A percentile compares a stretch with the other conserved stretches of the same genome.
These are phyloP conservation scores for Trachythela sp. DNA, from an alignment of 64 coral and sea anemone genomes.

Conservation along the genomic window DNA sequence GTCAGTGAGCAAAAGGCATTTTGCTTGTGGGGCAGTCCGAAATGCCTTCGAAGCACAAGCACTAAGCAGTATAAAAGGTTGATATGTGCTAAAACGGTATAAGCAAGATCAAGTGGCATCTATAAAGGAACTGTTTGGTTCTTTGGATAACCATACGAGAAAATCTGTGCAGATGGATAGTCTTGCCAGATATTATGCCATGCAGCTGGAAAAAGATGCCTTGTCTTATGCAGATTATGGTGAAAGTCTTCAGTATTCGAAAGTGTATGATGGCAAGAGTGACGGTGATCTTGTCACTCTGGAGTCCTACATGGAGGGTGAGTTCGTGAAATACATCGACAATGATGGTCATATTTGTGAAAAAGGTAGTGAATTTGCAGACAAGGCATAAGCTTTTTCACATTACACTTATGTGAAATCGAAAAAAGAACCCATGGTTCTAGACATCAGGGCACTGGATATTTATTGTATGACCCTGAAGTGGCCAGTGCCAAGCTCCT, in stretches of 20 bases:
- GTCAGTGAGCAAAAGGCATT: not conserved
- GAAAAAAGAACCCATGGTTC: not conserved
- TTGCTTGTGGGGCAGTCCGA: not conserved
- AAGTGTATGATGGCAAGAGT: not conserved
- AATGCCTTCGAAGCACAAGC: not conserved
- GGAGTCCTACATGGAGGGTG: not conserved
- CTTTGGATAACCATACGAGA: constrained; percentile 8
- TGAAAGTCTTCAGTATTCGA: not conserved
- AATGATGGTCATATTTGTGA: constrained; percentile 7
- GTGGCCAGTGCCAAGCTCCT: not conserved
- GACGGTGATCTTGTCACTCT: not conserved
- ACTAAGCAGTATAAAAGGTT: not conserved
- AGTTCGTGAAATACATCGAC: constrained; percentile 8
- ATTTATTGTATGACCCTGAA: not conserved
- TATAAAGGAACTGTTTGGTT: not conserved
- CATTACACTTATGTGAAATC: not conserved
- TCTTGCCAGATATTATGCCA: constrained; percentile 14
- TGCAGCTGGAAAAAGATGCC: not conserved
- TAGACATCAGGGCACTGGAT: constrained; percentile 4
- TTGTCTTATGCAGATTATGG: not conserved
- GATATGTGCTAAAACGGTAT: constrained; percentile 13
- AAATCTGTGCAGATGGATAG: not conserved
- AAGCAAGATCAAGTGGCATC: not conserved
- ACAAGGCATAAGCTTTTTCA: not conserved
- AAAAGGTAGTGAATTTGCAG: constrained; percentile 6